Conservation (phyloP, 1,140 invertebrate species). For the Sesamia nonagrioides region DNA sequence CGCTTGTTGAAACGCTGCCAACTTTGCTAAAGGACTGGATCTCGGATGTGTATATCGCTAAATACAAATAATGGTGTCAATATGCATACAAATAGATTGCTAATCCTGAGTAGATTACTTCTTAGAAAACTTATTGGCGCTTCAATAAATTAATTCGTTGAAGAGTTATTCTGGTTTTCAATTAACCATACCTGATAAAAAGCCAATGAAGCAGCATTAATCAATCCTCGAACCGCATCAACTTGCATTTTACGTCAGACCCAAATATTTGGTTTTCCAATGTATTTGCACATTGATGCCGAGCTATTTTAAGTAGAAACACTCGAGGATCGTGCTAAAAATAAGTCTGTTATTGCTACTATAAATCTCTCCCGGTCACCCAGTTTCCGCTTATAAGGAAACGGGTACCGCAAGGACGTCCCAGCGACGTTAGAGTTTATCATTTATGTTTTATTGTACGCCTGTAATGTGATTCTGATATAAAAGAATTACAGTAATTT, state of each 20-base stretch:
- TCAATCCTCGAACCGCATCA: neutral
- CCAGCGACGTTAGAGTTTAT: slow-evolving; percentile 17
- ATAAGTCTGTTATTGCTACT: slow-evolving; percentile 61
- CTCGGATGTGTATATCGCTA: slow-evolving; percentile 35
- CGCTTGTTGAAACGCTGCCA: slow-evolving; percentile 48
- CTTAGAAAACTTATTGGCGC: slow-evolving; percentile 21
- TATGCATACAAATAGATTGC: slow-evolving; percentile 39
- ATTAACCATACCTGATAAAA: slow-evolving; percentile 5
- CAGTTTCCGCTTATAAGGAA: slow-evolving; percentile 69
- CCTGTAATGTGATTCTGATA: neutral
- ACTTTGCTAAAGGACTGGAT: slow-evolving; percentile 30
- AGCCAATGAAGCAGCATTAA: neutral
- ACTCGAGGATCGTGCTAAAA: slow-evolving; percentile 59
- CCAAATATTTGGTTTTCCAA: slow-evolving; percentile 22
- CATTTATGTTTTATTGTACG: slow-evolving; percentile 20
- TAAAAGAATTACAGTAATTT: neutral
- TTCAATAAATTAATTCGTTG: slow-evolving; percentile 24
- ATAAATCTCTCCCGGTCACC: slow-evolving; percentile 70
- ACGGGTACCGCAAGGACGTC: slow-evolving; percentile 63
- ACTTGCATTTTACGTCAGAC: neutral
- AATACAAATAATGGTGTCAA: slow-evolving; percentile 37
- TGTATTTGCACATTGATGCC: slow-evolving; percentile 48
- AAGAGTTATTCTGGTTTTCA: neutral
- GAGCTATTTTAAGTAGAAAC: slow-evolving; percentile 52
- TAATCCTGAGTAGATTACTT: neutral